phyloP scores from a whole-genome alignment of 2,113 vertebrate species.

The Callionymus lyra region DNA sequence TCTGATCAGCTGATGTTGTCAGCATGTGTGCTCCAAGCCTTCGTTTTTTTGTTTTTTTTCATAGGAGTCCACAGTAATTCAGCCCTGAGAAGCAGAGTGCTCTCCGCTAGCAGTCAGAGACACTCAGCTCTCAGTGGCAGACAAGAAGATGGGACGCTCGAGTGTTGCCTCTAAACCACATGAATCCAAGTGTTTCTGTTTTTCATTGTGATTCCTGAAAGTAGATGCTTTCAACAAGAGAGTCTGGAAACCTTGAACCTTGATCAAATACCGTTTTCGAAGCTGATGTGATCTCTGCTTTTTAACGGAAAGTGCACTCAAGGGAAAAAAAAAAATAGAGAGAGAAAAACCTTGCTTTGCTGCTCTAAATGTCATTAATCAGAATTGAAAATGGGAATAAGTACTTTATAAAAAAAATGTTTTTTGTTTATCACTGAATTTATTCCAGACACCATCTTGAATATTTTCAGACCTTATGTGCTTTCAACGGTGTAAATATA shows the following conservation, averaged over 20 bases:
- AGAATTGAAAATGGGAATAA: too few species aligned
- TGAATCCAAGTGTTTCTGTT: slow-evolving; percentile 23
- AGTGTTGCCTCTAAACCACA: slow-evolving; percentile 30
- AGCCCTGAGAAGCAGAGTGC: slow-evolving; percentile 52
- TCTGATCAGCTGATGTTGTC: slow-evolving; percentile 38
- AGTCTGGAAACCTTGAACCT: slow-evolving; percentile 6
- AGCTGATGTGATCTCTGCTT: neutral
- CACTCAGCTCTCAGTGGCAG: slow-evolving; percentile 44
- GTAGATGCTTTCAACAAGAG: slow-evolving; percentile 2
- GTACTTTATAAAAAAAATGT: too few species aligned
- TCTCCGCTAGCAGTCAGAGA: slow-evolving; percentile 41
- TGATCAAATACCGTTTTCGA: slow-evolving; percentile 4
- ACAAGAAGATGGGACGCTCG: slow-evolving; percentile 31
- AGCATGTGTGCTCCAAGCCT: slow-evolving; percentile 26
- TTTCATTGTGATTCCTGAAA: slow-evolving; percentile 8
- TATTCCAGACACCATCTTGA: too few species aligned
- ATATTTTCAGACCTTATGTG: too few species aligned
- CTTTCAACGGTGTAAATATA: too few species aligned
- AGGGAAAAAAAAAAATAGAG: neutral
- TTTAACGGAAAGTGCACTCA: slow-evolving; percentile 3
- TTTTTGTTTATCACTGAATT: too few species aligned
- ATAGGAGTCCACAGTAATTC: slow-evolving; percentile 50
- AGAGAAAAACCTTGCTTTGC: neutral
- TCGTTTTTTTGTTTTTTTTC: slow-evolving; percentile 12
- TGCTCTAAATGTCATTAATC: neutral